phyloP scores from a whole-genome alignment of 35 echinoderm and acorn worm species.

The Heliocidaris tuberculata region DNA sequence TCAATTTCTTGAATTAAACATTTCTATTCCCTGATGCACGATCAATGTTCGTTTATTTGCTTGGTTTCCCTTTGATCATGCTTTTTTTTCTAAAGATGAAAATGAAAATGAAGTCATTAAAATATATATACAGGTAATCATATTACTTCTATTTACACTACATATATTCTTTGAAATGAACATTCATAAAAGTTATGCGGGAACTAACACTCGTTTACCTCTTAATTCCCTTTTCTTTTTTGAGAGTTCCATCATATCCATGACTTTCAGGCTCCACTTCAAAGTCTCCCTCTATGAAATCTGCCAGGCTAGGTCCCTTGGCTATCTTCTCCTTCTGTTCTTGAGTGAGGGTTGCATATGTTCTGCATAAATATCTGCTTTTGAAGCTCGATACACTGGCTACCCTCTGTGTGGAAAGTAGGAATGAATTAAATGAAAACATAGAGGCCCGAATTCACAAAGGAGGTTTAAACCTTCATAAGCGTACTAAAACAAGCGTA shows the following conservation, averaged over 20 bases:
- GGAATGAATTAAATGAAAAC: neutral
- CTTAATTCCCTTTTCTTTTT: slow-evolving; percentile 75
- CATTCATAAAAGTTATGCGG: neutral
- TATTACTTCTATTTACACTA: neutral
- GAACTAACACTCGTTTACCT: slow-evolving; percentile 37
- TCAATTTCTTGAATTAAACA: too few species aligned
- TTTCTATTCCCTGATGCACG: too few species aligned
- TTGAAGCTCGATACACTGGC: neutral
- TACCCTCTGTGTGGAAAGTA: neutral
- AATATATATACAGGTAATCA: neutral
- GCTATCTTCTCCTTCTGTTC: slow-evolving; percentile 78
- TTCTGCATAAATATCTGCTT: slow-evolving; percentile 4
- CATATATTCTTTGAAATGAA: neutral
- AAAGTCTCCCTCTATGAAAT: slow-evolving; percentile 79
- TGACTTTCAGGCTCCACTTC: slow-evolving; percentile 14
- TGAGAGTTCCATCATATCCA: slow-evolving; percentile 64
- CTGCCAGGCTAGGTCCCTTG: slow-evolving; percentile 60
- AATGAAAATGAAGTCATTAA: neutral
- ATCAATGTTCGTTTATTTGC: too few species aligned
- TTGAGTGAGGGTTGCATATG: slow-evolving; percentile 59
- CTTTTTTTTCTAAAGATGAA: neutral
- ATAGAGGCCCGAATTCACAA: too few species aligned
- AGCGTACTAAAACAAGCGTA: too few species aligned
- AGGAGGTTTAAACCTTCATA: too few species aligned
- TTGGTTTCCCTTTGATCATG: neutral